phyloP scores from a whole-genome alignment of 2,113 vertebrate genomes.

The Salminus brasiliensis region DNA sequence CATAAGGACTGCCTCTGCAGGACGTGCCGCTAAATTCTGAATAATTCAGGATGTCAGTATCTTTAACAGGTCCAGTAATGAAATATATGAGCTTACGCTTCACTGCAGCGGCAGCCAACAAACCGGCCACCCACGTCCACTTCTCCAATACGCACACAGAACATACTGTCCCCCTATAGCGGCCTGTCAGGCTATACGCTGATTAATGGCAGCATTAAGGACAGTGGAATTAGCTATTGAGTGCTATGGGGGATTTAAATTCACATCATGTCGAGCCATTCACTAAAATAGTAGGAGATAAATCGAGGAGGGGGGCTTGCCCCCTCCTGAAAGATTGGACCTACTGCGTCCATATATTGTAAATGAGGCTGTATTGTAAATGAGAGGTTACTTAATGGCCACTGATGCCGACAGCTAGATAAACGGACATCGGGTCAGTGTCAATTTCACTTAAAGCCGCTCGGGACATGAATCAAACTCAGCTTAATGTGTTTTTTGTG shows the following conservation, averaged over 20 bases:
- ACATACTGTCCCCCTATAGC: not conserved
- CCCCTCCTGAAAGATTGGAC: not conserved
- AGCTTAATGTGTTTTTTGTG: not conserved
- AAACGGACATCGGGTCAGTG: not conserved
- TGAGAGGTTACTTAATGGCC: not conserved
- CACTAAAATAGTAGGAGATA: not conserved
- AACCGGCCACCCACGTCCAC: not conserved
- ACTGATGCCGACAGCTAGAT: not conserved
- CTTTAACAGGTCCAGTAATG: not conserved
- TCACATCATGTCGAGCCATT: not conserved
- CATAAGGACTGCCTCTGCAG: not conserved
- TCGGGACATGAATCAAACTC: not conserved
- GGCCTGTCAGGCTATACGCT: slow-evolving; percentile 4
- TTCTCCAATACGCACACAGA: not conserved
- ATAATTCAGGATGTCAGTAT: not conserved
- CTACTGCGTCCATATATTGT: not conserved
- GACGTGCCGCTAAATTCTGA: not conserved
- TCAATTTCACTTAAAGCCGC: not conserved
- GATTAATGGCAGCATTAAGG: slow-evolving; percentile 36
- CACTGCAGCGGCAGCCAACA: not conserved
- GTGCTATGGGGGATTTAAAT: slow-evolving; percentile 13
- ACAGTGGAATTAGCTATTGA: slow-evolving; percentile 27
- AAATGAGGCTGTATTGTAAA: slow-evolving; percentile 7
- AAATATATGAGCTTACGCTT: not conserved
- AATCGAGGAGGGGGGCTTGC: not conserved